These are phyloP conservation scores for Austrofundulus limnaeus DNA, from an alignment of 2,113 vertebrate genomes.

Conservation along the genomic window DNA sequence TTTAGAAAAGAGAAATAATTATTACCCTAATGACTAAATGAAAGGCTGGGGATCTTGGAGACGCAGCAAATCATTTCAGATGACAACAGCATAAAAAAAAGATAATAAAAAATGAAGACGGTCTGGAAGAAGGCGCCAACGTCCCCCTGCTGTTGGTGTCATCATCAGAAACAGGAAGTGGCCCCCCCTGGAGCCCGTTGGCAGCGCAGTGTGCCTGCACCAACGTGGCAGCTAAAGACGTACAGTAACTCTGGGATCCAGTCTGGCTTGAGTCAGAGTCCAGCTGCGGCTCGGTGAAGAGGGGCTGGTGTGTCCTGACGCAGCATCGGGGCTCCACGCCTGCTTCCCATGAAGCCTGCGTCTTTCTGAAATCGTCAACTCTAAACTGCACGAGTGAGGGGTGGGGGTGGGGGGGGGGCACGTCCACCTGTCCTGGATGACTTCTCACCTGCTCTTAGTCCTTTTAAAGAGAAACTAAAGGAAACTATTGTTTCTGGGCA, in stretches of 20 bases:
- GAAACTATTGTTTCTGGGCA: constrained; percentile 11
- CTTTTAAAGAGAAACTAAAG: constrained; percentile 11
- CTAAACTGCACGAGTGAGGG: constrained; percentile 7
- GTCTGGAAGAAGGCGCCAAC: neutral
- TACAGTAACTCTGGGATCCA: constrained; percentile 38
- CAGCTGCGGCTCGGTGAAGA: neutral
- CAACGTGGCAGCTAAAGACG: neutral
- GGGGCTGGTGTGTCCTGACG: constrained; percentile 11
- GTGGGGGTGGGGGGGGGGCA: too few relatives aligned
- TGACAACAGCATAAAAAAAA: too few relatives aligned
- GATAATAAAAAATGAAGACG: neutral
- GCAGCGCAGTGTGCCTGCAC: neutral
- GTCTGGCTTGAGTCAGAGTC: constrained; percentile 41
- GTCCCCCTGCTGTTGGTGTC: neutral
- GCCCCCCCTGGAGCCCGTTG: neutral
- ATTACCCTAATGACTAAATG: too few relatives aligned
- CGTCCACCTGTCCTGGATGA: constrained; percentile 8
- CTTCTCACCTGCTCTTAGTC: neutral
- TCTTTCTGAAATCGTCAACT: constrained; percentile 19
- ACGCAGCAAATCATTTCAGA: too few relatives aligned
- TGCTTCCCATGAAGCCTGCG: too few relatives aligned
- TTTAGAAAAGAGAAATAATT: too few relatives aligned
- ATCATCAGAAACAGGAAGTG: too few relatives aligned
- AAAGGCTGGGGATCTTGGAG: too few relatives aligned
- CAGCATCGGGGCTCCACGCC: too few relatives aligned